These are phyloP conservation scores for Odocoileus hemionus DNA, from an alignment of 2,113 vertebrate genomes.

Conservation along the genomic window DNA sequence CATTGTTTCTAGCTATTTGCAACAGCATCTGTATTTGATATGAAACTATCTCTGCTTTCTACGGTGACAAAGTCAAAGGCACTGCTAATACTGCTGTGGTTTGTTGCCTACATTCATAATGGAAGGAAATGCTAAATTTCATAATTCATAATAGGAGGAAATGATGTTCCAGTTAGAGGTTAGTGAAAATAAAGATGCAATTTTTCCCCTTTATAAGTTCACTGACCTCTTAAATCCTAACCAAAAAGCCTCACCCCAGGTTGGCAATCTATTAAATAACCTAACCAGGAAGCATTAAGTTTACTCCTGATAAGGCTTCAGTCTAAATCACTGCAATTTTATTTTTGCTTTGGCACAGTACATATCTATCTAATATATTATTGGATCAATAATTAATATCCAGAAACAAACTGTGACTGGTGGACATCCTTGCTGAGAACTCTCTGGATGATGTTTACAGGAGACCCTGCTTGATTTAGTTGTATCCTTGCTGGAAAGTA, in stretches of 20 bases:
- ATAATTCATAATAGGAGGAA: constrained; percentile 54
- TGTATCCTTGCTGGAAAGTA: neutral
- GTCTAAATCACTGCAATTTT: neutral
- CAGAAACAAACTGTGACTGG: neutral
- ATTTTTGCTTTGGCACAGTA: neutral
- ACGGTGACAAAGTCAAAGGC: neutral
- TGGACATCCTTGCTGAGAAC: neutral
- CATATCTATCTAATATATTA: neutral
- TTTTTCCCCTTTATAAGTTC: neutral
- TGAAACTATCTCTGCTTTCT: neutral
- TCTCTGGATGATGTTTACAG: neutral
- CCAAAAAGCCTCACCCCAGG: neutral
- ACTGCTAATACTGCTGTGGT: neutral
- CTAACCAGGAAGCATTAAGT: neutral
- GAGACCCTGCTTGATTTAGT: neutral
- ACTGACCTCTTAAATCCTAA: neutral
- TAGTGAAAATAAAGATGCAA: neutral
- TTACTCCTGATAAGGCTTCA: neutral
- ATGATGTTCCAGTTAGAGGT: constrained; percentile 24
- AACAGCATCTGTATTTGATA: neutral
- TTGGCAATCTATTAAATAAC: neutral
- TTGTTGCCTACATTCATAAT: neutral
- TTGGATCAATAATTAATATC: neutral
- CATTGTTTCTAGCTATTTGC: neutral
- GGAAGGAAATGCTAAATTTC: constrained; percentile 47